Evolutionary conservation across 1,140 invertebrate species (phyloP).

Genomic region (Euwallacea similis): DNA sequence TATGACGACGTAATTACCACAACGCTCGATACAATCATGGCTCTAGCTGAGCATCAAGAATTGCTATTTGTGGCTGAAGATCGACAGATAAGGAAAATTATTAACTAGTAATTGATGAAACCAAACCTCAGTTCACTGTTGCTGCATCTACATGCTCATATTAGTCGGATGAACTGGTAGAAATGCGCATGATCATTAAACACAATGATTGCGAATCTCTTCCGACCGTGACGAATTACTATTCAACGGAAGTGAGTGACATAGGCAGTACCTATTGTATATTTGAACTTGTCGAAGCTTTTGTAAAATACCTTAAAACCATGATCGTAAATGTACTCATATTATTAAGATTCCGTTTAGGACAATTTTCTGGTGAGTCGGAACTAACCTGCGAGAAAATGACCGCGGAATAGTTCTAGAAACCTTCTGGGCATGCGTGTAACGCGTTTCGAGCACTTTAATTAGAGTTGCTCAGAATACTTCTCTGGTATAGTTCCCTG

Average conservation of each 20-base stretch:
- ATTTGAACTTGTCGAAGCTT: not conserved
- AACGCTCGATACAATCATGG: not conserved
- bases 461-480: not conserved
- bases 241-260: not conserved
- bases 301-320: too few species aligned
- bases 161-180: not conserved
- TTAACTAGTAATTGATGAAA: not conserved
- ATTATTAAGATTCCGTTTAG: too few species aligned
- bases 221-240: not conserved
- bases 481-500: not conserved
- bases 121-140: not conserved
- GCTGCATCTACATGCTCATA: not conserved
- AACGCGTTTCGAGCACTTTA: not conserved
- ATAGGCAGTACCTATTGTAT: not conserved
- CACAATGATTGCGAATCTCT: not conserved
- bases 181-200: not conserved
- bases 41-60: not conserved
- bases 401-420: too few species aligned
- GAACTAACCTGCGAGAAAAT: too few species aligned
- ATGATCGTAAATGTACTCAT: too few species aligned
- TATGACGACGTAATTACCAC: constrained; percentile 12
- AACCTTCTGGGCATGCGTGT: too few species aligned
- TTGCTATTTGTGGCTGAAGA: constrained; percentile 2
- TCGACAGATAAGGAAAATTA: not conserved
- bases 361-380: too few species aligned